A percentile compares a stretch with the other conserved stretches of the same genome.
These are phyloP conservation scores for Gymnocephalus cernua DNA, from an alignment of 2,113 vertebrate genomes.

Conservation along the genomic window DNA sequence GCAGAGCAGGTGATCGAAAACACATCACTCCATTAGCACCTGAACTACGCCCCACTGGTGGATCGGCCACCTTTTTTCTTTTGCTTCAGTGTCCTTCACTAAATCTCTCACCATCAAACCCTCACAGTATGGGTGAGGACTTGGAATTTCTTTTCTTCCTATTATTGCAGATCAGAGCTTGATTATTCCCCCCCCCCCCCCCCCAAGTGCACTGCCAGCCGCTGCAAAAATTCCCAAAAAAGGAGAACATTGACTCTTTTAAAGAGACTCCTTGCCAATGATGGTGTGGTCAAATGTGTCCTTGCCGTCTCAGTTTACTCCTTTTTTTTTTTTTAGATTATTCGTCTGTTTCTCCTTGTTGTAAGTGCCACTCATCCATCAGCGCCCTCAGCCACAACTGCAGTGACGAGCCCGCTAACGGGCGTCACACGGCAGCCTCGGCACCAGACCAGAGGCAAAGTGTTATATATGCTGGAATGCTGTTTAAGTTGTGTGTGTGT, in stretches of 20 bases:
- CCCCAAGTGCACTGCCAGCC: conserved; percentile 72
- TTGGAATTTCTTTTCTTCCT: neutral
- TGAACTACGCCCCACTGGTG: conserved; percentile 33
- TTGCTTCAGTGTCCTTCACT: conserved; percentile 17
- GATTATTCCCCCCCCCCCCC: neutral
- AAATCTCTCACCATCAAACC: conserved; percentile 13
- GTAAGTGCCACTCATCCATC: conserved; percentile 66
- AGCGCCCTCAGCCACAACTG: conserved; percentile 20
- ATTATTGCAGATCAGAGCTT: conserved; percentile 15
- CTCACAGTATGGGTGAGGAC: conserved; percentile 4
- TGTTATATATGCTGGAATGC: conserved; percentile 70
- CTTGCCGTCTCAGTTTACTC: conserved; percentile 31
- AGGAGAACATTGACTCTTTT: conserved; percentile 10
- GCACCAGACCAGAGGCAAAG: conserved; percentile 31
- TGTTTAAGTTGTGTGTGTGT: conserved; percentile 34
- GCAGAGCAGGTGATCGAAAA: conserved; percentile 58
- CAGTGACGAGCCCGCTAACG: conserved; percentile 18
- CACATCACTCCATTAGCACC: conserved; percentile 66
- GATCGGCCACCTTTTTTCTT: conserved; percentile 4
- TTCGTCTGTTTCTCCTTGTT: conserved; percentile 29
- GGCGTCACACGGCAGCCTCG: neutral
- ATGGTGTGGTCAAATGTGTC: conserved; percentile 36
- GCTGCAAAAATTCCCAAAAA: conserved; percentile 41
- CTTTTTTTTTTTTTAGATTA: conserved; percentile 12
- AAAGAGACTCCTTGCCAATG: conserved; percentile 46